Base-by-base conservation (phyloP, 2,888 invertebrate species). In the Slavum lentiscoides region DNA sequence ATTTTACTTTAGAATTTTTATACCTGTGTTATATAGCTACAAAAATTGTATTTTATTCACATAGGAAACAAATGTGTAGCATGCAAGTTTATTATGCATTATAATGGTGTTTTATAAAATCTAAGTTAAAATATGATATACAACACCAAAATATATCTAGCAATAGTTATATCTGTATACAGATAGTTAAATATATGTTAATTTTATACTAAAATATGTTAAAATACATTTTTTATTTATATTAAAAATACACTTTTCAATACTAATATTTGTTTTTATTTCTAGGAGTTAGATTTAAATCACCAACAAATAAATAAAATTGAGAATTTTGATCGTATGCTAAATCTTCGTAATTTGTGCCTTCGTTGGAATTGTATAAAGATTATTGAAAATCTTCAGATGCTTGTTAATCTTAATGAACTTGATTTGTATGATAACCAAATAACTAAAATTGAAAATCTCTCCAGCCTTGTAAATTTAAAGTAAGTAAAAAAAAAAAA, bases 401-500 rank as follows among this genome's bases (percentile, higher is more conserved):
- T 91, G 0, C 87, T 98, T 30, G 90, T 89, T 3, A 93, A 92
- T 0, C 88, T 99, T 17, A 90, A 90, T 23, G 97, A 98, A 85
- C 87, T 99, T 69, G 98, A 99, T 85, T 88, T 99, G 7, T 97
- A 98, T 87, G 99, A 99, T 87, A 99, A 99, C 88, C 97, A 98
- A 88, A 92, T 99, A 74, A 92, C 92, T 0, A 90, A 91, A 84
- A 95, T 99, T 84, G 96, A 97, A 87, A 96, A 97, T 86, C 88
- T 99, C 81, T 93, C 94, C 80, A 87, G 89, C 17, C 90, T 99
- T 17, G 91, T 93, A 2, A 97, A 97, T 88, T 88, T 99, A 69
- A 92, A 96, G 94, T 95, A 89, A 90, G 93, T 6, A n/a, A 58
- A 21, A 2, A 49, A 55, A n/a, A 58, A 30, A 30, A 30, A 30